phyloP scores from a whole-genome alignment of 2,888 invertebrate genomes.

The Synanthedon vespiformis region DNA sequence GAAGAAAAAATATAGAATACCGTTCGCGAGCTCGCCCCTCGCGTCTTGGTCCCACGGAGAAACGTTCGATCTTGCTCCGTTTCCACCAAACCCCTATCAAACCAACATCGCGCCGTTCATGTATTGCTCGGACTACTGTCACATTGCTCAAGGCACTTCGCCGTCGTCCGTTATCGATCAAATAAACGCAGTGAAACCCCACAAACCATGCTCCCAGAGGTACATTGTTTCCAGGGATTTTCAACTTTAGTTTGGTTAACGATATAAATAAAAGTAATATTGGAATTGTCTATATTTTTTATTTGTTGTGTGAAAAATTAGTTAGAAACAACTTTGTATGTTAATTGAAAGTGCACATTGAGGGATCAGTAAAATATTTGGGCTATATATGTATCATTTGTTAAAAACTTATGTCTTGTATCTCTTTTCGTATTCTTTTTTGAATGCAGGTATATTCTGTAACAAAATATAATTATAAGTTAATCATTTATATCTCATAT shows the following conservation, averaged over 20 bases:
- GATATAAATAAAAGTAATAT: too few species aligned
- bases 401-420: conserved; percentile 5
- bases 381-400: too few species aligned
- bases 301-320: too few species aligned
- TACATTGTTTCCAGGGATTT: conserved; percentile 40
- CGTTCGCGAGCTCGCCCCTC: conserved; percentile 35
- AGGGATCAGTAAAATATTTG: too few species aligned
- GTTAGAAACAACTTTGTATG: too few species aligned
- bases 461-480: conserved; percentile 8
- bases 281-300: too few species aligned
- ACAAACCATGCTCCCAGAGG: conserved; percentile 26
- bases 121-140: conserved; percentile 63
- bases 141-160: conserved; percentile 47
- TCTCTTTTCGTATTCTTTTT: conserved; percentile 22
- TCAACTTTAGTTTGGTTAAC: background rate
- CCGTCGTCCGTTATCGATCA: conserved; percentile 51
- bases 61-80: conserved; percentile 42
- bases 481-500: background rate
- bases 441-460: conserved; percentile 24
- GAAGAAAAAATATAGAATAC: conserved; percentile 42
- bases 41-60: conserved; percentile 50
- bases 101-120: conserved; percentile 58
- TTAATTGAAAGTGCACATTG: too few species aligned
- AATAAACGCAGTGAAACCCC: conserved; percentile 27
- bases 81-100: conserved; percentile 54